Evolutionary conservation across 2,113 vertebrate species (phyloP).

Genomic region (Centropus bengalensis): DNA sequence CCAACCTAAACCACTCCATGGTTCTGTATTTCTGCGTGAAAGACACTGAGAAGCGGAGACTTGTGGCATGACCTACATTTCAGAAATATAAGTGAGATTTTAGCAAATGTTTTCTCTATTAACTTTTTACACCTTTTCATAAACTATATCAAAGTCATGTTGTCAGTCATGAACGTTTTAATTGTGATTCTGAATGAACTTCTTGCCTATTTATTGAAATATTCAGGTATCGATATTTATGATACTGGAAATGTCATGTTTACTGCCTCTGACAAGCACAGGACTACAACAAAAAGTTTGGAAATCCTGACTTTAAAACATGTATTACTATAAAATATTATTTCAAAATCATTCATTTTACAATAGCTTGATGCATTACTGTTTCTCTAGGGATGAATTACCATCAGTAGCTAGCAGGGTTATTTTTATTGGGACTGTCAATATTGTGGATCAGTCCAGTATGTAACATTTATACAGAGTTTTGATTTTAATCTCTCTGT

Average conservation of each 20-base stretch:
- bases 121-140: neutral
- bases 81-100: neutral
- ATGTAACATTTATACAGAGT: neutral
- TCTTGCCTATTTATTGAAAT: neutral
- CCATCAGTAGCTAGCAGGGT: neutral
- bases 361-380: neutral
- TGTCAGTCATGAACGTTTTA: neutral
- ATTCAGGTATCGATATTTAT: neutral
- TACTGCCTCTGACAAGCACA: neutral
- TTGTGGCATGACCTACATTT: neutral
- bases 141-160: neutral
- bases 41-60: neutral
- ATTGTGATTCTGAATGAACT: neutral
- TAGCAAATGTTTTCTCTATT: neutral
- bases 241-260: neutral
- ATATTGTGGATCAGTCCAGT: neutral
- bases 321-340: too few species aligned
- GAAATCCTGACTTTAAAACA: neutral
- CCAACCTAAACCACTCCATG: too few species aligned
- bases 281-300: neutral
- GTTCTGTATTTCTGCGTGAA: neutral
- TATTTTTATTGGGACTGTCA: neutral
- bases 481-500: neutral
- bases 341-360: neutral
- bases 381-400: neutral